Percentiles rank a stretch among this genome's conserved stretches.
These are phyloP conservation scores for Eulemur coronatus DNA, from an alignment of 2,797 vertebrate genomes.

Conservation along the genomic window DNA sequence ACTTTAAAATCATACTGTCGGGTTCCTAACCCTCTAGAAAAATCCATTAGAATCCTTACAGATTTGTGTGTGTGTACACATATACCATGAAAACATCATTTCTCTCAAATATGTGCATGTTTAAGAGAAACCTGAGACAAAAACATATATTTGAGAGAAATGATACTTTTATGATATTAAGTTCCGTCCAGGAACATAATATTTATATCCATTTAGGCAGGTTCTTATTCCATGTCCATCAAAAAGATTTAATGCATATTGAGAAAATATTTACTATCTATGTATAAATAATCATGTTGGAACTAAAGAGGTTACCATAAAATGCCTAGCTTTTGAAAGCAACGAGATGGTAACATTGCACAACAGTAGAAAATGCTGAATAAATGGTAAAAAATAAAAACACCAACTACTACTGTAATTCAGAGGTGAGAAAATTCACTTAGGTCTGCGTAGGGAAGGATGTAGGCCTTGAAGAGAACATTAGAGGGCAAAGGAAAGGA, in stretches of 20 bases:
- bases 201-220: background rate
- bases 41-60: conserved; percentile 29
- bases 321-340: background rate
- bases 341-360: background rate
- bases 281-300: background rate
- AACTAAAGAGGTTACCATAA: background rate
- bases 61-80: background rate
- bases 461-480: background rate
- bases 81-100: background rate
- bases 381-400: conserved; percentile 14
- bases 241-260: conserved; percentile 34
- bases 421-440: background rate
- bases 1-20: background rate
- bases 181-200: background rate
- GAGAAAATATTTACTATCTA: background rate
- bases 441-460: background rate
- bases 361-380: background rate
- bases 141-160: conserved; percentile 5
- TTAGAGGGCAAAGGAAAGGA: background rate
- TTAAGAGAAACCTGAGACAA: background rate
- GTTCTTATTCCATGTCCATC: background rate
- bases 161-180: background rate
- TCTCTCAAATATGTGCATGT: background rate
- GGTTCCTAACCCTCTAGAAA: background rate
- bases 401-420: background rate